Percentiles rank a stretch among this genome's conserved stretches.
Evolutionary conservation across 1,140 invertebrate species (phyloP).

Genomic region (Physella acuta): DNA sequence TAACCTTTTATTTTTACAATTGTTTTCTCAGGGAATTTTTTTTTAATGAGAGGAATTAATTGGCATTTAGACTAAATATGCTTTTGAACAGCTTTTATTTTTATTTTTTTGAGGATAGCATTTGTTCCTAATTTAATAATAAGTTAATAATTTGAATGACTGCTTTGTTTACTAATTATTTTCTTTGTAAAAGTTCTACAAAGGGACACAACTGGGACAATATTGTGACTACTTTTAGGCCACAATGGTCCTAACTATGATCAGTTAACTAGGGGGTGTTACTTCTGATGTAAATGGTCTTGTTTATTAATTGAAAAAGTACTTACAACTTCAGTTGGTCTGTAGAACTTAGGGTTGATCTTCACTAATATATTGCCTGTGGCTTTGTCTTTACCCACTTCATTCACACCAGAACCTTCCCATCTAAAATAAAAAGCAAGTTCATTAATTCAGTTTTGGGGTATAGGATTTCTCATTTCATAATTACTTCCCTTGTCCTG

Average conservation of each 20-base stretch:
- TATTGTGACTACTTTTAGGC: not conserved
- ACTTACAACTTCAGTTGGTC: constrained; percentile 95
- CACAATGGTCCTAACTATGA: not conserved
- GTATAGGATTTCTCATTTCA: too few species aligned
- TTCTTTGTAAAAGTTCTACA: not conserved
- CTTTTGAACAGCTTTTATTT: too few species aligned
- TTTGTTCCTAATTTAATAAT: too few species aligned
- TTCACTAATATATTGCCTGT: constrained; percentile 81
- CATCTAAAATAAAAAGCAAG: too few species aligned
- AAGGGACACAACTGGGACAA: too few species aligned
- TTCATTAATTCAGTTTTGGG: too few species aligned
- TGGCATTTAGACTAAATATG: too few species aligned
- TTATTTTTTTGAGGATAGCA: too few species aligned
- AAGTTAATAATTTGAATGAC: not conserved
- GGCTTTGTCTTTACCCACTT: constrained; percentile 84
- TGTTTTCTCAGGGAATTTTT: not conserved
- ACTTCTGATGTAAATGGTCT: not conserved
- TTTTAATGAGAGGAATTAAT: too few species aligned
- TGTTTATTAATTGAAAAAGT: not conserved
- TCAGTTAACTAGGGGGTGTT: not conserved
- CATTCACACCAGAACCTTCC: constrained; percentile 82
- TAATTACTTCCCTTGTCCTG: too few species aligned
- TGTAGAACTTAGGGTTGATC: constrained; percentile 92
- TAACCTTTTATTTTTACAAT: not conserved
- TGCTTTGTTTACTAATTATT: not conserved